A percentile compares a stretch with the other conserved stretches of the same genome.
Conservation (phyloP, 2,888 invertebrate genomes). For the Drosophila nr. perissopoda region DNA sequence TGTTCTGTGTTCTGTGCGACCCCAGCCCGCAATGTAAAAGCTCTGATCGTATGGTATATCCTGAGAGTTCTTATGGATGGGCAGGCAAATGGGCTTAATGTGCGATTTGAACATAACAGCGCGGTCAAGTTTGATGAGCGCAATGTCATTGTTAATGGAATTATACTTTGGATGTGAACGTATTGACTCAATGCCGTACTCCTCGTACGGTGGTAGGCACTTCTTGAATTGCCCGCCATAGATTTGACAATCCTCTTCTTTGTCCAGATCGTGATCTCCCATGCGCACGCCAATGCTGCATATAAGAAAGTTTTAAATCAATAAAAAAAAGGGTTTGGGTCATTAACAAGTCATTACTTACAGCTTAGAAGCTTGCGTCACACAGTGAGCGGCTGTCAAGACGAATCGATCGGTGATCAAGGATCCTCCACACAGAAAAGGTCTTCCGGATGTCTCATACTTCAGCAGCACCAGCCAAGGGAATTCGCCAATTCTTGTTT, state of each 20-base stretch:
- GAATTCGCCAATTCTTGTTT: slow-evolving; percentile 88
- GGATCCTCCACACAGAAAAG: slow-evolving; percentile 83
- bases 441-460: slow-evolving; percentile 85
- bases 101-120: slow-evolving; percentile 63
- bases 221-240: slow-evolving; percentile 47
- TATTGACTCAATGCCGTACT: slow-evolving; percentile 77
- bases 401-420: slow-evolving; percentile 78
- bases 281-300: slow-evolving; percentile 83
- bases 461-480: slow-evolving; percentile 92
- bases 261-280: slow-evolving; percentile 83
- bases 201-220: slow-evolving; percentile 84
- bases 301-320: neutral
- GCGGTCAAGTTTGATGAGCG: slow-evolving; percentile 85
- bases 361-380: slow-evolving; percentile 38
- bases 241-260: slow-evolving; percentile 78
- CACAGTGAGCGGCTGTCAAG: slow-evolving; percentile 83
- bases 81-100: slow-evolving; percentile 81
- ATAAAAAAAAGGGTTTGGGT: neutral
- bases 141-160: slow-evolving; percentile 86
- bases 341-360: slow-evolving; percentile 55
- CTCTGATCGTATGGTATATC: slow-evolving; percentile 40
- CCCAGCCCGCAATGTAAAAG: slow-evolving; percentile 81
- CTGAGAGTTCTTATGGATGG: slow-evolving; percentile 60
- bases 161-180: slow-evolving; percentile 86
- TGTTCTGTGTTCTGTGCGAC: slow-evolving; percentile 65